Evolutionary conservation across 2,888 invertebrate species (phyloP).

Genomic region (Orthosia gothica): DNA sequence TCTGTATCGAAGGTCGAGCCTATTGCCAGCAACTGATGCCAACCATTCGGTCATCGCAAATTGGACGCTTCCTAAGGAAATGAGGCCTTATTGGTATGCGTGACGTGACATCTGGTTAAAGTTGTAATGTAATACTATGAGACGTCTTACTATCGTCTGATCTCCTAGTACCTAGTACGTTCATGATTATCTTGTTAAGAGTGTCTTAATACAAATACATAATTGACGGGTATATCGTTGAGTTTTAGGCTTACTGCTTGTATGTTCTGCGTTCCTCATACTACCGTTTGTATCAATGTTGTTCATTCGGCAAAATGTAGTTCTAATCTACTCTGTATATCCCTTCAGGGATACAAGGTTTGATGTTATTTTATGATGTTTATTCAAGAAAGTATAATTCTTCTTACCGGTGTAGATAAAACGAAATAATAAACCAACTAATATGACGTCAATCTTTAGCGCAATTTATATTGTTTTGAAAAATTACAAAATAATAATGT

Average conservation of each 20-base stretch:
- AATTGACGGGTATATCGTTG: background rate
- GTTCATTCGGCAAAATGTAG: background rate
- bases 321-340: too few relatives aligned
- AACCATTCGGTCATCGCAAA: conserved; percentile 37
- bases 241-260: background rate
- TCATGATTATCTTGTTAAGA: background rate
- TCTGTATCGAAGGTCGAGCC: conserved; percentile 36
- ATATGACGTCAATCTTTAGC: too few relatives aligned
- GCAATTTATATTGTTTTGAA: too few relatives aligned
- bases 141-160: conserved; percentile 9
- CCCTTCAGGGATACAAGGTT: too few relatives aligned
- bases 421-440: too few relatives aligned
- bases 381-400: background rate
- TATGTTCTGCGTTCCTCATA: conserved; percentile 26
- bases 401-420: too few relatives aligned
- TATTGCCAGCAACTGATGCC: conserved; percentile 49
- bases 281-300: background rate
- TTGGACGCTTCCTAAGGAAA: conserved; percentile 47
- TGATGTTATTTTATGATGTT: background rate
- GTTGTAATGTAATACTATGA: background rate
- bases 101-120: background rate
- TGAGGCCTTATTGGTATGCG: conserved; percentile 40
- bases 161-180: conserved; percentile 48
- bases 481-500: too few relatives aligned
- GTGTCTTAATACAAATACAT: background rate